A percentile compares a stretch with the other conserved stretches of the same genome.
phyloP scores from a whole-genome alignment of 1,140 invertebrate species.

The Condylostylus longicornis region DNA sequence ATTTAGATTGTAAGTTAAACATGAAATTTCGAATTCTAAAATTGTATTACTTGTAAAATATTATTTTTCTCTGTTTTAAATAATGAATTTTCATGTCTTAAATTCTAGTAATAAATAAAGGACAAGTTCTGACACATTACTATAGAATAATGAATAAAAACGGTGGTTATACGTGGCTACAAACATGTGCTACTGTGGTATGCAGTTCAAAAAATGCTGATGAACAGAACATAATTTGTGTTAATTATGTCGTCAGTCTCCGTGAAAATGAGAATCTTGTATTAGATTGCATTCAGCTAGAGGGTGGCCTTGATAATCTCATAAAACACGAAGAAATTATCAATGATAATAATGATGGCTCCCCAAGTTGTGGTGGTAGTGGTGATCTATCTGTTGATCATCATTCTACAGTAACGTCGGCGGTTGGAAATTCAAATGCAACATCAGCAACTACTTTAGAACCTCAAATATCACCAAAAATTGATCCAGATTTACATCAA shows the following conservation, averaged over 20 bases:
- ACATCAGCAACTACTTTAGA: constrained; percentile 17
- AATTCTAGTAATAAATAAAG: constrained; percentile 80
- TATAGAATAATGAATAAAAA: constrained; percentile 90
- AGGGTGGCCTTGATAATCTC: constrained; percentile 57
- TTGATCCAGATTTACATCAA: constrained; percentile 9
- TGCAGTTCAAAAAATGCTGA: constrained; percentile 89
- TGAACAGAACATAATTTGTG: constrained; percentile 90
- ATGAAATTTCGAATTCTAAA: not conserved
- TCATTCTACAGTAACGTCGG: constrained; percentile 11
- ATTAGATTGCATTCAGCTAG: constrained; percentile 83
- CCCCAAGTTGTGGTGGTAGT: constrained; percentile 59
- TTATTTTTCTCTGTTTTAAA: not conserved
- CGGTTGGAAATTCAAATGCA: too few species aligned
- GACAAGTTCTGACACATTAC: constrained; percentile 91
- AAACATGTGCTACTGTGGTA: constrained; percentile 91
- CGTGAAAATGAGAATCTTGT: constrained; percentile 79
- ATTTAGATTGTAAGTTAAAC: constrained; percentile 74
- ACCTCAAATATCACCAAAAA: constrained; percentile 16
- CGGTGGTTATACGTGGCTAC: constrained; percentile 90
- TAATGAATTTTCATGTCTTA: not conserved
- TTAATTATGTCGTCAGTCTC: constrained; percentile 83
- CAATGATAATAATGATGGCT: constrained; percentile 72
- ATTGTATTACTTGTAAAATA: not conserved
- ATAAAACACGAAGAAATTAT: constrained; percentile 64
- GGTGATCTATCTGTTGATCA: constrained; percentile 45